phyloP scores from a whole-genome alignment of 1,140 invertebrate species.

The Paracyclopina nana region DNA sequence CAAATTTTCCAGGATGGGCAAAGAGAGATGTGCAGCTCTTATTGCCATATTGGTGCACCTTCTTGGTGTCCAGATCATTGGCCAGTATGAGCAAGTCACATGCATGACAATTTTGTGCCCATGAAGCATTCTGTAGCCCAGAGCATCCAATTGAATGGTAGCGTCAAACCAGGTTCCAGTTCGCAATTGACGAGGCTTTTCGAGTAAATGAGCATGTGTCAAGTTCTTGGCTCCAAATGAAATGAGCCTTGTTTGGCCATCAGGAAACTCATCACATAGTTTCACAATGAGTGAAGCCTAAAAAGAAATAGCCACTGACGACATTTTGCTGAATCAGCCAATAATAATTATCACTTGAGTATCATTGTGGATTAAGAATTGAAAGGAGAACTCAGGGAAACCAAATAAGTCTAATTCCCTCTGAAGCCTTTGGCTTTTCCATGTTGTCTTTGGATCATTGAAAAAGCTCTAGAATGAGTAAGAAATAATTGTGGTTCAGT shows the following conservation, averaged over 20 bases:
- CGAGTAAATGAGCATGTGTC: background rate
- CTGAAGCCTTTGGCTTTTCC: background rate
- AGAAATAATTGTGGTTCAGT: too few species aligned
- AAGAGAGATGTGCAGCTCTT: too few species aligned
- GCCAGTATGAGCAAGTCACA: too few species aligned
- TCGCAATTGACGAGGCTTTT: background rate
- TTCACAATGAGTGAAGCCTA: background rate
- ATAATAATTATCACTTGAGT: background rate
- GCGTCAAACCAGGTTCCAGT: background rate
- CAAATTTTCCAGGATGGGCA: too few species aligned
- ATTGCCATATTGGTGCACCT: too few species aligned
- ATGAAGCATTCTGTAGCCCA: background rate
- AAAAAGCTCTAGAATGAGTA: too few species aligned
- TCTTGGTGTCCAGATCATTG: too few species aligned
- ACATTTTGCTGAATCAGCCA: background rate
- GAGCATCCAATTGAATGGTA: background rate
- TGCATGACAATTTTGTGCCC: too few species aligned
- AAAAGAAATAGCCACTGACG: background rate
- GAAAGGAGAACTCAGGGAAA: background rate
- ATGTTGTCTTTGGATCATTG: background rate
- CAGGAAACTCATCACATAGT: conserved; percentile 4
- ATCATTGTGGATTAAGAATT: background rate
- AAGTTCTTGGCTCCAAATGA: background rate
- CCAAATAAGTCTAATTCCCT: background rate
- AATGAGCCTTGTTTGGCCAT: background rate